Base-by-base conservation (phyloP, 2,797 vertebrate species). In the Hirundo rustica region DNA sequence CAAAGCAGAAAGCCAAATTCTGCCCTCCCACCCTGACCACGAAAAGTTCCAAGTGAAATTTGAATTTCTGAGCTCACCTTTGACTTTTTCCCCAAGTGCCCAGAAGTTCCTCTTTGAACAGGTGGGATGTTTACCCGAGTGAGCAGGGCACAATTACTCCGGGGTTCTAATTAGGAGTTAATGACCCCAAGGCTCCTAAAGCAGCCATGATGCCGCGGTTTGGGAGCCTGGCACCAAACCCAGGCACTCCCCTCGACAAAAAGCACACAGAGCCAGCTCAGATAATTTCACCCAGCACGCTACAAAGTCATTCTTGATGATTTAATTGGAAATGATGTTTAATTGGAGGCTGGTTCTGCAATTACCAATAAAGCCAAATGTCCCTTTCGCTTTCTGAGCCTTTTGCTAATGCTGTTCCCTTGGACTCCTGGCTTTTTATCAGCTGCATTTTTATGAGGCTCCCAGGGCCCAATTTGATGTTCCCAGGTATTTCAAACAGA, bases 401-500 rank as follows among this genome's bases (percentile, higher is more conserved):
- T 74, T 77, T 47, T 61, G 29, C 62, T 96, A 66, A 92, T 83
- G 62, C 27, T 66, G 78, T 58, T 87, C 95, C 73, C 62, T 62
- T 20, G 54, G 65, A 88, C 47, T 50, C 5, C 16, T 72, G 60
- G n/a, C 79, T 91, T 89, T 93, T 85, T 73, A 81, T 97, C 91
- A 77, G 67, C 22, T 70, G 36, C 64, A 13, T 90, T 96, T 96
- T 88, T 26, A 71, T 23, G 53, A 91, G 67, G 50, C 65, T 89
- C 78, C 5, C 0, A 68, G 71, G 77, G 68, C 66, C 36, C 92
- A 88, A 83, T 95, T 92, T 88, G 91, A 85, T 94, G 91, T 92
- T 93, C 91, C 89, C 85, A 93, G 81, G 87, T 96, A 93, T 85
- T 92, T 92, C 65, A 79, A 58, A 13, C 27, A 38, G 93, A 93